Evolutionary conservation across 1,140 invertebrate species (phyloP).

Genomic region (Armadillidium nasatum): DNA sequence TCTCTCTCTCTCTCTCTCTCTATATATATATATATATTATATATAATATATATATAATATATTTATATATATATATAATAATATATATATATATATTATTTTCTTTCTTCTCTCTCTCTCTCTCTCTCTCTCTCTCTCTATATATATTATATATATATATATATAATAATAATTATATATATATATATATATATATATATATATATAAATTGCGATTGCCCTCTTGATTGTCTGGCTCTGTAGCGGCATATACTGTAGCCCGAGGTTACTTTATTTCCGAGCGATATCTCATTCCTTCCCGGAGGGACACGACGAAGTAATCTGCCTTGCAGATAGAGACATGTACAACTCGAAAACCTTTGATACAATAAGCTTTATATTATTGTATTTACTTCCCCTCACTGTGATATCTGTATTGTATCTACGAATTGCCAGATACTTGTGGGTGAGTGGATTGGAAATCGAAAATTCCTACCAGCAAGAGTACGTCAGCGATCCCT

Average conservation of each 20-base stretch:
- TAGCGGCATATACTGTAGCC: conserved; percentile 67
- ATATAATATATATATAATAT: too few species aligned
- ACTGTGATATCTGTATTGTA: conserved; percentile 68
- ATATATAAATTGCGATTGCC: conserved; percentile 54
- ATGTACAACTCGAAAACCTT: conserved; percentile 69
- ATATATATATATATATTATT: too few species aligned
- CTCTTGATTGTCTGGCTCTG: conserved; percentile 69
- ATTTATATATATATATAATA: too few species aligned
- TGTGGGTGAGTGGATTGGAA: conserved; percentile 55
- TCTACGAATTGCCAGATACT: conserved; percentile 64
- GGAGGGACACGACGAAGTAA: conserved; percentile 56
- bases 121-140: too few species aligned
- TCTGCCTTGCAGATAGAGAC: conserved; percentile 65
- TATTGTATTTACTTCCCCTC: conserved; percentile 68
- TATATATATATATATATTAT: too few species aligned
- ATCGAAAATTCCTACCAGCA: conserved; percentile 26
- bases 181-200: too few species aligned
- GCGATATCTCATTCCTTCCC: conserved; percentile 34
- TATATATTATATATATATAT: too few species aligned
- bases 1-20: too few species aligned
- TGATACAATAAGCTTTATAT: conserved; percentile 68
- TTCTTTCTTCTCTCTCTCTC: too few species aligned
- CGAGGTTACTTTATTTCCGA: conserved; percentile 57
- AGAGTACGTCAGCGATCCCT: conserved; percentile 4
- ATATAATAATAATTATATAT: too few species aligned